phyloP scores from a whole-genome alignment of 2,888 invertebrate species.

The Cephus nigrinus region DNA sequence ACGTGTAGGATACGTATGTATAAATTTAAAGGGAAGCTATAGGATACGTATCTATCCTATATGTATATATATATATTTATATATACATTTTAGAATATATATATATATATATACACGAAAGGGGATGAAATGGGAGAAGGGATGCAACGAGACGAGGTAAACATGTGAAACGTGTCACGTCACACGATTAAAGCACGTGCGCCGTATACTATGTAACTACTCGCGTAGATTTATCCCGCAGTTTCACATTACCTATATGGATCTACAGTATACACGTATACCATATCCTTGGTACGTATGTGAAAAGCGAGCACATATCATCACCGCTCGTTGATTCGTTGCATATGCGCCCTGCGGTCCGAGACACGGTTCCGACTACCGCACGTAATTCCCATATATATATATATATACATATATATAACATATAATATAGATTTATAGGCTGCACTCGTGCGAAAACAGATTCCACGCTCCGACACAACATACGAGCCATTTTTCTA shows the following conservation, averaged over 20 bases:
- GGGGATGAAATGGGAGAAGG: conserved; percentile 11
- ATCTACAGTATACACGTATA: not conserved
- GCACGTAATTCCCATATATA: not conserved
- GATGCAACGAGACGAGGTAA: conserved; percentile 28
- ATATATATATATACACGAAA: not conserved
- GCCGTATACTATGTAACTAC: not conserved
- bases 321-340: not conserved
- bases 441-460: not conserved
- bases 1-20: not conserved
- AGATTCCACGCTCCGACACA: not conserved
- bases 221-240: not conserved
- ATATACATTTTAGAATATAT: not conserved
- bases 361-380: not conserved
- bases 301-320: not conserved
- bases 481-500: not conserved
- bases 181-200: conserved; percentile 39
- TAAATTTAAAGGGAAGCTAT: too few relatives aligned
- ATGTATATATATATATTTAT: too few relatives aligned
- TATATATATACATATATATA: too few relatives aligned
- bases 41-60: too few relatives aligned
- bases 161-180: conserved; percentile 38
- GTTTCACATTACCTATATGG: not conserved
- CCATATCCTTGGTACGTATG: not conserved
- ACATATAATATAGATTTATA: not conserved
- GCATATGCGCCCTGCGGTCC: not conserved